Conservation (phyloP, 2,113 vertebrate genomes). For the Semnornis frantzii region DNA sequence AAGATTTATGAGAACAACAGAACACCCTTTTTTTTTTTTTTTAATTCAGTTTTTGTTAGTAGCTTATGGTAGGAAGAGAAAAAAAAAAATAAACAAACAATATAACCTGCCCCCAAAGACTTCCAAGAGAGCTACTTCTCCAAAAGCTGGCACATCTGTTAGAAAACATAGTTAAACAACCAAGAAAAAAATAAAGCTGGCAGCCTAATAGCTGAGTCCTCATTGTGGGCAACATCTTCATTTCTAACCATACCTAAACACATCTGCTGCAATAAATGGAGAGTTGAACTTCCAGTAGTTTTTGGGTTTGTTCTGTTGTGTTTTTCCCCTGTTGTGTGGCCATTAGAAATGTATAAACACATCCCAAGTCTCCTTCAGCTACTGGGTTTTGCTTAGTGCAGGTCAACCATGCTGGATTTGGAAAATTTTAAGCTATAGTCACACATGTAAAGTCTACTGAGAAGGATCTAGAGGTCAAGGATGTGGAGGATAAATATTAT, state of each 20-base stretch:
- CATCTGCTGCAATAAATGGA: constrained; percentile 32
- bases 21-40: constrained; percentile 31
- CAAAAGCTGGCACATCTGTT: constrained; percentile 34
- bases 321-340: background rate
- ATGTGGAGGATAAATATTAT: too few relatives aligned
- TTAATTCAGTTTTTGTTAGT: constrained; percentile 1
- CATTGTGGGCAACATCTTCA: constrained; percentile 29
- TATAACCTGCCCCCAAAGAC: constrained; percentile 48
- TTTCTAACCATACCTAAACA: constrained; percentile 31
- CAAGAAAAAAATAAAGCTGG: background rate
- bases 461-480: background rate
- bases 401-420: background rate
- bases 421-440: background rate
- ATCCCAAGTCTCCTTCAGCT: background rate
- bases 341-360: constrained; percentile 14
- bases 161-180: background rate
- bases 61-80: constrained; percentile 25
- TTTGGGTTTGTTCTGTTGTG: too few relatives aligned
- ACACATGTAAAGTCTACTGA: background rate
- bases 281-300: background rate
- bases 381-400: background rate
- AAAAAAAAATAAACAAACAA: background rate
- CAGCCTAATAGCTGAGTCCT: background rate
- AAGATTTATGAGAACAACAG: constrained; percentile 63
- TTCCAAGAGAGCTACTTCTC: constrained; percentile 8